Percentiles rank a stretch among this genome's conserved stretches.
Conservation (phyloP, 2,113 vertebrate species). For the Dicerorhinus sumatrensis region DNA sequence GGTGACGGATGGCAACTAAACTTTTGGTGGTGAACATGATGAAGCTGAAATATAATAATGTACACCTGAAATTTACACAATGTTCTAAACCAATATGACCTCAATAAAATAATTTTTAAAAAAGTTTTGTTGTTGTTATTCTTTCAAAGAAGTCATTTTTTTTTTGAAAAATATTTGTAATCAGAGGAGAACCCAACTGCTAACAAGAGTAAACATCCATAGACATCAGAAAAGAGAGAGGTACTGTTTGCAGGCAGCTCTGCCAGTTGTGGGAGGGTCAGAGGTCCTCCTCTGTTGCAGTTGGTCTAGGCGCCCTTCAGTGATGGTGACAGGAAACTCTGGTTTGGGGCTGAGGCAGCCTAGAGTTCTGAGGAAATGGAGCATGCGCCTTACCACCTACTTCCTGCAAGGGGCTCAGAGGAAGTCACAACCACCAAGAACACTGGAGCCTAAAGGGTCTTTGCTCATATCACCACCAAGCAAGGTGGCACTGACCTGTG, state of each 20-base stretch:
- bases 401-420: conserved; percentile 55
- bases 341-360: neutral
- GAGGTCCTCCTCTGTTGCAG: rapidly evolving
- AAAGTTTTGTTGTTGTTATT: neutral
- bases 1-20: no score
- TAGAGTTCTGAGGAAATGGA: neutral
- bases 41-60: no score
- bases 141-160: neutral
- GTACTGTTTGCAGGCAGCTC: neutral
- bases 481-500: no score
- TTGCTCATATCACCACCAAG: neutral
- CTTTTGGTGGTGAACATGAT: no score
- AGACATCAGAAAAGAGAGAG: neutral
- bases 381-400: neutral
- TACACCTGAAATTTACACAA: no score
- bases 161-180: neutral
- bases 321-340: conserved; percentile 29
- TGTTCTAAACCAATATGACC: no score
- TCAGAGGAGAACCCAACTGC: neutral
- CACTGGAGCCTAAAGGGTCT: neutral
- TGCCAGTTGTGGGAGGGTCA: rapidly evolving
- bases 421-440: neutral
- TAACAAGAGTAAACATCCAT: neutral
- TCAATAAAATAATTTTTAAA: no score
- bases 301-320: neutral